Conservation (phyloP, 2,888 invertebrate species). For the Sphinx pinastri region DNA sequence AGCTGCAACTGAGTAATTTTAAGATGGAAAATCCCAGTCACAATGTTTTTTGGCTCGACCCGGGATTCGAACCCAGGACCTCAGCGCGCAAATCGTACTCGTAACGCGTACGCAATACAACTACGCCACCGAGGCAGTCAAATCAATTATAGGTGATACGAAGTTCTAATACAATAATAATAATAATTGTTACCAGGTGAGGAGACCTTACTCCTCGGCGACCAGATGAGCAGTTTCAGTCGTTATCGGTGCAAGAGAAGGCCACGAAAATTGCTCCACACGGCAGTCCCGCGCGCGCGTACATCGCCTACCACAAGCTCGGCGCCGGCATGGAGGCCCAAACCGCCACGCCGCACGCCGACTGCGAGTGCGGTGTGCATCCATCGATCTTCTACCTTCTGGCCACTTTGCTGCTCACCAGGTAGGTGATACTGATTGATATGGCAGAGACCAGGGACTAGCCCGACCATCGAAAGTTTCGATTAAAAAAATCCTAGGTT, state of each 20-base stretch:
- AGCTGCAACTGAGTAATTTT: too few species aligned
- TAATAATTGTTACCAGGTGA: constrained; percentile 51
- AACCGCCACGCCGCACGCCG: constrained; percentile 76
- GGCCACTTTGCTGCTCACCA: constrained; percentile 83
- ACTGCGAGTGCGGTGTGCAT: constrained; percentile 87
- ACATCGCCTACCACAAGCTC: constrained; percentile 86
- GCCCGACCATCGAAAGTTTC: too few species aligned
- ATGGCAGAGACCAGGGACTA: background rate
- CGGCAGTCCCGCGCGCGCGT: constrained; percentile 80
- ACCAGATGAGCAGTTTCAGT: constrained; percentile 78
- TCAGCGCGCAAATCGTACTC: too few species aligned
- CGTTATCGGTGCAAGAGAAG: constrained; percentile 58
- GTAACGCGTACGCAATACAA: too few species aligned
- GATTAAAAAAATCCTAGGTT: too few species aligned
- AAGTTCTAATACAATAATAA: background rate
- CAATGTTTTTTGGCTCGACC: too few species aligned
- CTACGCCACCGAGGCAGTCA: too few species aligned
- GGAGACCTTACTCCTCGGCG: constrained; percentile 64
- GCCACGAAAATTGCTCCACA: constrained; percentile 80
- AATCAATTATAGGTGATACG: too few species aligned
- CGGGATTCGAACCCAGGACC: too few species aligned
- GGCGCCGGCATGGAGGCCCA: constrained; percentile 82
- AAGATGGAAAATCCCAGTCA: too few species aligned
- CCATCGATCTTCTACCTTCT: constrained; percentile 86
- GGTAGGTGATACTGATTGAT: constrained; percentile 49